Evolutionary conservation across 2,113 vertebrate genomes (phyloP), one percentile per base, ranked within the genome.

Genomic region (Corythaeola cristata): DNA sequence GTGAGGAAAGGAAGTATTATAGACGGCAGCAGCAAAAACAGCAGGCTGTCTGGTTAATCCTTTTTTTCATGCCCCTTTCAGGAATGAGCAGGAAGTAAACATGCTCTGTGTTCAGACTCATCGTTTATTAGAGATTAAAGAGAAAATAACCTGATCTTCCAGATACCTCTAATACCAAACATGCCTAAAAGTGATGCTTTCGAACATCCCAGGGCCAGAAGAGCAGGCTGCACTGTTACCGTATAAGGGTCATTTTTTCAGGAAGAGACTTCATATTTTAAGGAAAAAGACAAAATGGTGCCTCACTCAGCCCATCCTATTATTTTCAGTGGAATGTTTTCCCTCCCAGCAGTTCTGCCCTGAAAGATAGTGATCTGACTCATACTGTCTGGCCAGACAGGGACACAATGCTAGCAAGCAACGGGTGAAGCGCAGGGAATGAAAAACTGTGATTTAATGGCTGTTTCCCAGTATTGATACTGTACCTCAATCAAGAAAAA

Each of bases 41-140:
- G 78, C n/a, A 83, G 82, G 18, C 23, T 67, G 86, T 94, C 83
- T 84, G 30, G 59, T 84, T 68, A 95, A 79, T 76, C 52, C 8
- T 47, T 74, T 76, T 96, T 85, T 69, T 95, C 94, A 90, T 91
- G 82, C 56, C 88, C 41, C 49, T 86, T 85, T 91, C 94, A 95
- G 78, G 96, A 97, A 97, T 94, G 88, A 95, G 55, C 77, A 92
- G 90, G 88, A 94, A 96, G 90, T 90, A 96, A 97, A 97, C 69
- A 96, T 1, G 4, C 55, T 62, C 67, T 91, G 33, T 83, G 81
- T 84, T 90, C 87, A 97, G 66, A 68, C 52, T 90, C 71, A 75
- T 90, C 22, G 91, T 96, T 94, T 96, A 90, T 82, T 85, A 84
- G 26, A 94, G 84, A 96, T 90, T 64, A 97, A 95, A 97, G 89